Conservation (phyloP, 2,888 invertebrate genomes). For the Synergus gifuensis region DNA sequence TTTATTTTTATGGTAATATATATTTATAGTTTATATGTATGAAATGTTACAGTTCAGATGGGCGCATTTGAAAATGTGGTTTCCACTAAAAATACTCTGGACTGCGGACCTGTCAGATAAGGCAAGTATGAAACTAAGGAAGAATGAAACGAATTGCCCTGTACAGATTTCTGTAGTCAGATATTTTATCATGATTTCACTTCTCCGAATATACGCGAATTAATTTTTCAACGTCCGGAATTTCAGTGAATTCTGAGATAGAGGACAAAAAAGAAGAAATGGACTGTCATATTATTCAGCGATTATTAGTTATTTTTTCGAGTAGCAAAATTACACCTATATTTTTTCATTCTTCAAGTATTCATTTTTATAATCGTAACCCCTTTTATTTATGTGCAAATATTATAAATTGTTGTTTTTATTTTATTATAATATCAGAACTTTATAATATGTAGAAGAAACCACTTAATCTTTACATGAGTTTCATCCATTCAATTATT, state of each 20-base stretch:
- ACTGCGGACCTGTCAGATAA: background rate
- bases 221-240: constrained; percentile 26
- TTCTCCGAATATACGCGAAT: constrained; percentile 15
- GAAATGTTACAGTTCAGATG: background rate
- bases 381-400: background rate
- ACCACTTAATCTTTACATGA: background rate
- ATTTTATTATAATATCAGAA: background rate
- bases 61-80: background rate
- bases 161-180: constrained; percentile 3
- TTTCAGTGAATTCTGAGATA: constrained; percentile 11
- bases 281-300: background rate
- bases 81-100: background rate
- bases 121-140: background rate
- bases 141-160: background rate
- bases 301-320: background rate
- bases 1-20: background rate
- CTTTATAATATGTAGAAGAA: no score
- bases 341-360: background rate
- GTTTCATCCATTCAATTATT: background rate
- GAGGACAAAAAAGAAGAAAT: constrained; percentile 21
- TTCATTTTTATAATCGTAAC: background rate
- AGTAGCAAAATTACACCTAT: background rate
- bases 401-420: background rate
- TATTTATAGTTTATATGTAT: background rate
- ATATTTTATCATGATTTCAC: constrained; percentile 34